Evolutionary conservation across 1,140 invertebrate species (phyloP).

Genomic region (Megalonaias nervosa): DNA sequence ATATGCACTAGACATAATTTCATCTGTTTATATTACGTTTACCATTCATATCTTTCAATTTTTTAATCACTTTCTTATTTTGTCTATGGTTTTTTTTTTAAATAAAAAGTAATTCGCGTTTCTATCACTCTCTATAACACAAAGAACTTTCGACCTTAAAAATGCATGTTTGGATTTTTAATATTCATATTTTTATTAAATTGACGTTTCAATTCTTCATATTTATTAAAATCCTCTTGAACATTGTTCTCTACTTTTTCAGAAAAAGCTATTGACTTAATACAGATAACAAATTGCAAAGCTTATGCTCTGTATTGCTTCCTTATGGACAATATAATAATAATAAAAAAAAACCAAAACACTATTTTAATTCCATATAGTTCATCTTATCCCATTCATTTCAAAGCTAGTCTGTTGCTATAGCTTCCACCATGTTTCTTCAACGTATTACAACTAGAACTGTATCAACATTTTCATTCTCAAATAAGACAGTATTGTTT

Average conservation of each 20-base stretch:
- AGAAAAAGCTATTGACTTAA: background rate
- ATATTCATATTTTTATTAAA: no score
- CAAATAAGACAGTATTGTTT: conserved; percentile 3
- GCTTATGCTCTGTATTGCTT: background rate
- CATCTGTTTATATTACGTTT: background rate
- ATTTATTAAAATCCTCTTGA: background rate
- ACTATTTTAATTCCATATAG: background rate
- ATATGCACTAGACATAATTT: no score
- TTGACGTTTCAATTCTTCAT: no score
- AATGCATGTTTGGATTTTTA: no score
- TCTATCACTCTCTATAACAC: no score
- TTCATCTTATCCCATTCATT: conserved; percentile 18
- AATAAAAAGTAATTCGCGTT: conserved; percentile 3
- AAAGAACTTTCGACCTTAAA: no score
- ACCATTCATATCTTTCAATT: background rate
- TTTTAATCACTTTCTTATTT: background rate
- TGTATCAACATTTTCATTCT: conserved; percentile 6
- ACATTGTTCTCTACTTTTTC: no score
- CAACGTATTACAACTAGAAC: background rate
- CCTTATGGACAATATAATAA: background rate
- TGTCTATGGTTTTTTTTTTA: conserved; percentile 1
- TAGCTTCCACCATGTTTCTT: background rate
- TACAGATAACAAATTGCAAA: background rate
- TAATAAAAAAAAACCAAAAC: background rate
- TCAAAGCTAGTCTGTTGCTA: background rate